Conservation (phyloP, 2,888 invertebrate genomes). For the Pachycephus smyrnensis region DNA sequence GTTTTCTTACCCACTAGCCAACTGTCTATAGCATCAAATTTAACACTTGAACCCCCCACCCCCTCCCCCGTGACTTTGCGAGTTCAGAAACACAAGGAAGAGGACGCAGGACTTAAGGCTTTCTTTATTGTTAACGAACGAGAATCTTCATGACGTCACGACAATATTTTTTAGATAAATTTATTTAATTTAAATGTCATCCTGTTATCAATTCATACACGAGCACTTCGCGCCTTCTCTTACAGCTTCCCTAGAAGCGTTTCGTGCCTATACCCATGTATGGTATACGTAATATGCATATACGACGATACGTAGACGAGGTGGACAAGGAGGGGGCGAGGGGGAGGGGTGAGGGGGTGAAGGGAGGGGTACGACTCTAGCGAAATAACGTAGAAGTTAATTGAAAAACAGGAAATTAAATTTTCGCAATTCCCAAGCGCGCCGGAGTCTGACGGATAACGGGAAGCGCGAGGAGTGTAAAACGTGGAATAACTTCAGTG, state of each 20-base stretch:
- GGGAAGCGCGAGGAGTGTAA: slow-evolving; percentile 21
- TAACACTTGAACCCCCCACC: neutral
- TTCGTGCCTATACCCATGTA: neutral
- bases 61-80: neutral
- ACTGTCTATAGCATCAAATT: neutral
- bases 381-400: slow-evolving; percentile 42
- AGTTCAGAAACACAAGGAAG: neutral
- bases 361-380: too few relatives aligned
- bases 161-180: neutral
- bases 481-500: slow-evolving; percentile 32
- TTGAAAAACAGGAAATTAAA: slow-evolving; percentile 55
- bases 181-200: neutral
- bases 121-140: neutral
- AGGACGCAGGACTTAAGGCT: neutral
- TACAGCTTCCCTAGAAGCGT: neutral
- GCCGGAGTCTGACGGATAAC: slow-evolving; percentile 34
- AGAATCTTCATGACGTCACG: neutral
- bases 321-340: neutral
- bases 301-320: neutral
- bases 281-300: neutral
- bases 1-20: neutral
- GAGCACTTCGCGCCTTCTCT: neutral
- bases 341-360: too few relatives aligned
- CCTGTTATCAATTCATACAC: neutral
- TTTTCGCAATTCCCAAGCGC: slow-evolving; percentile 39